Evolutionary conservation across 2,113 vertebrate genomes (phyloP).

Genomic region (Oncorhynchus kisutch): DNA sequence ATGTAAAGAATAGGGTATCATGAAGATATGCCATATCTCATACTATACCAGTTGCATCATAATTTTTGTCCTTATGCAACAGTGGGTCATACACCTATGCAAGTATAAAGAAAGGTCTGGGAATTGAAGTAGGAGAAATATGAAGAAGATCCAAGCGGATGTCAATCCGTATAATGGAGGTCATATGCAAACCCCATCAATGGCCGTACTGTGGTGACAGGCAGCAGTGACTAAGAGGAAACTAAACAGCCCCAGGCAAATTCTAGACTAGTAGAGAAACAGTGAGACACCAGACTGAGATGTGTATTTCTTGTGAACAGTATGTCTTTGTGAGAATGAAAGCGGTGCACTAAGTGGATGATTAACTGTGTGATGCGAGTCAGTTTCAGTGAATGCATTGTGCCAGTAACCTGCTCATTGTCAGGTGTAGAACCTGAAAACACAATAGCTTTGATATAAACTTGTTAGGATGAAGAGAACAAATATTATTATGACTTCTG

Average conservation of each 20-base stretch:
- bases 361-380: conserved; percentile 1
- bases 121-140: background rate
- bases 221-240: background rate
- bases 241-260: background rate
- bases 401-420: background rate
- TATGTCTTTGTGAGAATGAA: background rate
- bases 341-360: background rate
- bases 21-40: background rate
- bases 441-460: background rate
- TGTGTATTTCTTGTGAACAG: background rate
- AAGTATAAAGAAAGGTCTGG: too few species aligned
- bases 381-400: background rate
- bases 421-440: background rate
- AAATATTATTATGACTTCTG: too few species aligned
- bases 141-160: background rate
- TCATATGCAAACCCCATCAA: background rate
- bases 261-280: background rate
- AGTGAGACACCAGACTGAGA: background rate
- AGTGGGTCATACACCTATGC: too few species aligned
- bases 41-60: too few species aligned
- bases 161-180: background rate
- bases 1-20: background rate
- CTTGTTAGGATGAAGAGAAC: background rate
- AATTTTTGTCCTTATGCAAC: too few species aligned
- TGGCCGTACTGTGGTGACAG: background rate